Evolutionary conservation across 30 jellyfish, hydroid and myxozoan species (phyloP), one percentile per base, ranked within the genome.

Genomic region (Aurelia aurita complex sp. Pacific): DNA sequence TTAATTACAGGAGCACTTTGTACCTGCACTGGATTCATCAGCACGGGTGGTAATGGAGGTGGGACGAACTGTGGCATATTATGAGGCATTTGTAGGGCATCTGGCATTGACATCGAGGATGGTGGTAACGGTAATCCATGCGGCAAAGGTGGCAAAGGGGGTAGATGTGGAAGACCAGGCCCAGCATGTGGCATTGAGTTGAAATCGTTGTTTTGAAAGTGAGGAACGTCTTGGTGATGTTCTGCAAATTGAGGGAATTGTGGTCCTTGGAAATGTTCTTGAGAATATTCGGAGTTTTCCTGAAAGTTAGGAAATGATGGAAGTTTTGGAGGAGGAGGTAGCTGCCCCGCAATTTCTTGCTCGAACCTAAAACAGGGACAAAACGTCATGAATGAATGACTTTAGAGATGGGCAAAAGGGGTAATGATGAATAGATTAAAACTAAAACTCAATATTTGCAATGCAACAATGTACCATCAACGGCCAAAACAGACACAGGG

Each of bases 291-390:
- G 50, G 81, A 43, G 71, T 46, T 36, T 69, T 71, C 38, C 29
- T 76, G 82, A 84, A 50, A 55, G 4, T 75, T 63, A 36, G 86
- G 84, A n/a, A 89, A 63, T 55, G 74, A 59, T 60, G 98, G 97
- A 17, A 76, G 87, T 69, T 90, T 87, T 19, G 98, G 98, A 34
- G 98, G 98, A 64, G 98, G 98, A 77, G 98, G 98, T 19, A 94
- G 89, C 70, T 94, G 96, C 19, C 96, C 96, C 60, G 97, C 85
- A 64, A 94, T 94, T 73, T 94, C 98, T 53, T 79, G 92, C 90
- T 94, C 98, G 83, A 94, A 94, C 89, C 98, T 94, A 73, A 8
- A 11, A 54, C 1, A 15, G 29, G 23, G 65, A 46, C 54, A 23
- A 23, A 4, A 16, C 2, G 0, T 17, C 76, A 67, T 15, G 34